phyloP scores from a whole-genome alignment of 2,797 vertebrate genomes.

The Danio albolineatus region DNA sequence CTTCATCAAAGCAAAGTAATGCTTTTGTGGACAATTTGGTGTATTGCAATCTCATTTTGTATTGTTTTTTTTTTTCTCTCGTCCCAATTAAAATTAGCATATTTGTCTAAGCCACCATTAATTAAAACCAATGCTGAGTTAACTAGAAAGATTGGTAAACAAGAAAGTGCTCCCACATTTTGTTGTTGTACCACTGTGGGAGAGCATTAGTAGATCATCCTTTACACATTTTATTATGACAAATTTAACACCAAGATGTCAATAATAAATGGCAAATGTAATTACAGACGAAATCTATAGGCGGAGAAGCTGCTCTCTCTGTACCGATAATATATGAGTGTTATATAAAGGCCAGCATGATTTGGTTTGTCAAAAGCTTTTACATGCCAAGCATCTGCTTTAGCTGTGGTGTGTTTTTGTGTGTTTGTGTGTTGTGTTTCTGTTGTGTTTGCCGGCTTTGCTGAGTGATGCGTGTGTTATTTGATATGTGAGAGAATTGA shows the following conservation, averaged over 20 bases:
- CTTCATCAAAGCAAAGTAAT: constrained; percentile 6
- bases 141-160: neutral
- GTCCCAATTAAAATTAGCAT: constrained; percentile 14
- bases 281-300: neutral
- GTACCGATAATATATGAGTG: constrained; percentile 42
- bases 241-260: neutral
- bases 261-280: constrained; percentile 8
- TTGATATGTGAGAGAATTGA: constrained; percentile 36
- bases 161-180: neutral
- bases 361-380: constrained; percentile 60
- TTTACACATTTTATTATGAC: neutral
- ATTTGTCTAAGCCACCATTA: neutral
- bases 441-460: constrained; percentile 52
- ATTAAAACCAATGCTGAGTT: neutral
- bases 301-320: constrained; percentile 62
- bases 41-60: neutral
- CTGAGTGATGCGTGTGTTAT: constrained; percentile 44
- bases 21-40: constrained; percentile 25
- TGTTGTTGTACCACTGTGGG: neutral
- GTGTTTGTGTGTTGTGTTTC: constrained; percentile 53
- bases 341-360: constrained; percentile 74
- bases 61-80: neutral
- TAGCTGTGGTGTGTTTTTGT: constrained; percentile 62
- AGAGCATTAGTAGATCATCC: neutral
- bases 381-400: constrained; percentile 62